Evolutionary conservation across 1,140 invertebrate species (phyloP), one percentile per base, ranked within the genome.

Genomic region (Procambarus clarkii): DNA sequence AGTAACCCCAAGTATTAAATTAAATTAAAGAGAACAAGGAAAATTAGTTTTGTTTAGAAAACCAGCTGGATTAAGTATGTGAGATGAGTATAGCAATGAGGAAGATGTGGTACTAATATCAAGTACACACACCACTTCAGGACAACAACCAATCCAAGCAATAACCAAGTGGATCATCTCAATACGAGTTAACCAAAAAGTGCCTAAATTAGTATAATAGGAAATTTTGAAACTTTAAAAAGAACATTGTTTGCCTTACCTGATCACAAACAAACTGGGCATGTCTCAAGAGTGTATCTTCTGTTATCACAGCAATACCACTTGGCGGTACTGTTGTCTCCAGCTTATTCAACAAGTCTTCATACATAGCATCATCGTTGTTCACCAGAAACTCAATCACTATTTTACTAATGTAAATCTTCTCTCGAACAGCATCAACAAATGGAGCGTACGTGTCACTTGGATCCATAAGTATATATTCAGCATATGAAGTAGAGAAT

Each of bases 231-330:
- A 34, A 11, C 15, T 64, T 64, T 18, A 21, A 21, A 21, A 21
- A 21, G 60, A 5, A 18, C 60, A 64, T 46, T 24, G 15, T 45
- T 96, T 94, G 46, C 18, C 64, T 82, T 91, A 98, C 97, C 95
- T 98, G 97, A 95, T 98, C 97, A 93, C 97, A 97, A 88, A 98
- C 95, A 95, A 98, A 98, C 94, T 98, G 96, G 3, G 97, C 96
- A 94, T 98, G 97, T 92, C 96, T 96, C 50, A 98, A 95, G 9
- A 98, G 94, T 87, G 96, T 95, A 93, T 98, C 97, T 95, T 98
- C 97, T 89, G 95, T 95, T 92, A 97, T 96, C 88, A 95, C 95
- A 46, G 95, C 94, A 24, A 96, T 94, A 44, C 96, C 96, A 88
- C 94, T 93, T 21, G 96, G 96, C 64, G 96, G 96, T 64, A 96